Base-by-base conservation (phyloP, 2,113 vertebrate genomes). In the Heliornis fulica region DNA sequence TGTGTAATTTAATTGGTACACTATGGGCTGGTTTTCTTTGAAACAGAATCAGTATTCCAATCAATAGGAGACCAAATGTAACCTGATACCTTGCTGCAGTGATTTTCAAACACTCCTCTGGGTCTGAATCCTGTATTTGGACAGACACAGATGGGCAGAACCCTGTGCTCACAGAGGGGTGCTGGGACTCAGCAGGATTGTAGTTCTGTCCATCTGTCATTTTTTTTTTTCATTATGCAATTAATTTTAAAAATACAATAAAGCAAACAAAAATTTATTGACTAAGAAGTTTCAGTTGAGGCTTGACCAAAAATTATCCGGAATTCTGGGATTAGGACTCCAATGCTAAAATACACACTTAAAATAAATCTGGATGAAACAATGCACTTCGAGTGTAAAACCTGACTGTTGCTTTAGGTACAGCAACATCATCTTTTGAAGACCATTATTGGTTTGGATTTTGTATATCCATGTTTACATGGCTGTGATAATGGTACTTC, bases 121-220 rank as follows among this genome's bases (percentile, higher is more conserved):
- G 21, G 7, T 65, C 53, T 89, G 56, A 54, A 88, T 85, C 22
- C 50, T 51, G 36, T 69, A 13, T 36, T 81, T 92, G 68, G 34
- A 86, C 56, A 41, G 31, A 38, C 71, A 77, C 93, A 95, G 90
- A 96, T 93, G 94, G 94, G 17, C 77, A 78, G 59, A 85, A 88
- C 19, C 31, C 36, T 88, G 71, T 68, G 22, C 31, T 88, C 7
- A 4, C 3, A 29, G 56, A 71, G 72, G 71, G 56, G 56, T 86
- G 83, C 69, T 93, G 83, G 19, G 51, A 56, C 94, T 56, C 96
- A 94, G 92, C 90, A 93, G 90, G 94, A 36, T 5, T 81, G 64
- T n/a, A 65, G 54, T 20, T 85, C 63, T 75, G n/a, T 15, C 96
- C 94, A 96, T 96, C 95, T 95, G 94, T 56, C 51, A 7, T 32